phyloP scores from a whole-genome alignment of 2,888 invertebrate genomes.

The Stenolophus ochropezus region DNA sequence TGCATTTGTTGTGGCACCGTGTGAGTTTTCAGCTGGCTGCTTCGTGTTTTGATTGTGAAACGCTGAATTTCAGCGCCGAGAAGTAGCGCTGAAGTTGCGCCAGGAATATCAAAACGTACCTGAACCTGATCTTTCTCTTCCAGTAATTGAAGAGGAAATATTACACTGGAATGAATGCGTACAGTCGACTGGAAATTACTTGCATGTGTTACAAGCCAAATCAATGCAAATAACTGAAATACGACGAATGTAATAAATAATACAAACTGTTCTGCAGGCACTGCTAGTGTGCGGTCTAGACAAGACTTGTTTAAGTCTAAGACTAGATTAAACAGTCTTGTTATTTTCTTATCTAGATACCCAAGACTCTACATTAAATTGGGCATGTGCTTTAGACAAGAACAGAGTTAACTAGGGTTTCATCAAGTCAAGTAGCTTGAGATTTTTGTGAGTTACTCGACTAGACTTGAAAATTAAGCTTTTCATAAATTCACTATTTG shows the following conservation, averaged over 20 bases:
- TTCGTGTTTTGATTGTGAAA: conserved; percentile 20
- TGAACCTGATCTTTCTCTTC: not conserved
- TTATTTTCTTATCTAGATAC: too few species aligned
- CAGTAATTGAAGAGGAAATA: not conserved
- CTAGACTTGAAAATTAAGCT: too few species aligned
- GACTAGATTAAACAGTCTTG: too few species aligned
- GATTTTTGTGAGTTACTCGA: too few species aligned
- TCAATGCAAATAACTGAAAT: not conserved
- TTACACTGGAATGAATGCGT: not conserved
- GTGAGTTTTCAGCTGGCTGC: conserved; percentile 13
- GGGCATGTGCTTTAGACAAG: too few species aligned
- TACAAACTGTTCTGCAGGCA: not conserved
- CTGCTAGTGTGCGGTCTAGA: too few species aligned
- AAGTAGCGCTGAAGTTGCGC: not conserved
- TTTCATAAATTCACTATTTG: too few species aligned
- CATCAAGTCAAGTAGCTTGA: too few species aligned
- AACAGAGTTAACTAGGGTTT: too few species aligned
- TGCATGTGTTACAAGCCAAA: not conserved
- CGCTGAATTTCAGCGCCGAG: not conserved
- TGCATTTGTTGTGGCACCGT: conserved; percentile 21
- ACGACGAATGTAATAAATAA: too few species aligned
- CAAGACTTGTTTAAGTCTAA: too few species aligned
- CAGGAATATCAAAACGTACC: not conserved
- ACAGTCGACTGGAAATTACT: not conserved
- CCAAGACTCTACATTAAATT: too few species aligned